Base-by-base conservation (phyloP, 1,140 invertebrate species). In the Varroa destructor region DNA sequence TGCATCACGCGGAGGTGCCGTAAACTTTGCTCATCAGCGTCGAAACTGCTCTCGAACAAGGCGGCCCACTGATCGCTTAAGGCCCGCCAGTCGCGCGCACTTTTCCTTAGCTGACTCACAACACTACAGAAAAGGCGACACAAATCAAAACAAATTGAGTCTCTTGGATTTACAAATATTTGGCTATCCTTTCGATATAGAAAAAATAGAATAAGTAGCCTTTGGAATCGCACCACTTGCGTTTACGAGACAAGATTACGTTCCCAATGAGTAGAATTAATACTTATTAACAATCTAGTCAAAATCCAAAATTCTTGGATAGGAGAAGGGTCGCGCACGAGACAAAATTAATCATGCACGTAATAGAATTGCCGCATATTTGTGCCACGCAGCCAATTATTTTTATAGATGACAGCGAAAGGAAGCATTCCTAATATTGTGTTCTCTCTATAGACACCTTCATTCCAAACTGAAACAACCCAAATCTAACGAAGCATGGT, bases 11-110 rank as follows among this genome's bases (percentile, higher is more conserved):
- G 83, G 71, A 96, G 85, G 76, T 91, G 91, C 51, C 86, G 81
- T 64, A 94, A 79, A n/a, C 89, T 89, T 8, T 85, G 84, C 55
- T 87, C 85, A 82, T 96, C 91, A 8, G 92, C 91, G 83, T 96
- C 91, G 82, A 96, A 97, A 55, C 90, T 89, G 25, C 89, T 89
- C 77, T 92, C 87, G 77, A 93, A 94, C 0, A 96, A 81, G 73
- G 86, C 86, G 73, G 86, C 87, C 78, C 91, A 93, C 56, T 86
- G 83, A 43, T 88, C 86, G 42, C 88, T 87, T 73, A 89, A 87
- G 1, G 79, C 82, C 72, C 86, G 85, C 56, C 93, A 85, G 55
- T 90, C 86, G 74, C 86, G 84, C 1, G 86, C 84, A 74, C 87
- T 88, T 78, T 90, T 89, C 61, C 88, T 81, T 72, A 93, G 77